phyloP scores from a whole-genome alignment of 2,797 vertebrate genomes.

The Paguma larvata region DNA sequence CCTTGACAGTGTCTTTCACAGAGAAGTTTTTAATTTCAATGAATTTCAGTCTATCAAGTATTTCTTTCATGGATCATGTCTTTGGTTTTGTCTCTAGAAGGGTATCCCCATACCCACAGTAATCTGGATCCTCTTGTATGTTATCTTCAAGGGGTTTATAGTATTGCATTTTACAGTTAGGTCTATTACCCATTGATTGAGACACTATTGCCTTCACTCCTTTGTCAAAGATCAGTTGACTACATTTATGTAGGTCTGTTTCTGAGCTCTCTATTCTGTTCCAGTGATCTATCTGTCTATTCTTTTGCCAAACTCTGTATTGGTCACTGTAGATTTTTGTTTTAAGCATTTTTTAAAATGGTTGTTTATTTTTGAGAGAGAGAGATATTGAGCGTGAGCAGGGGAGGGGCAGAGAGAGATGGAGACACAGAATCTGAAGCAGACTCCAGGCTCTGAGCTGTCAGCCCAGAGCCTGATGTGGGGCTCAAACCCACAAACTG shows the following conservation, averaged over 20 bases:
- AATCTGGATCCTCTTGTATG: neutral
- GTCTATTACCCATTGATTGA: neutral
- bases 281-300: neutral
- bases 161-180: neutral
- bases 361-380: too few relatives aligned
- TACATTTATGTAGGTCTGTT: neutral
- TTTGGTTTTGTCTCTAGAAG: neutral
- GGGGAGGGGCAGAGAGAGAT: too few relatives aligned
- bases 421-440: too few relatives aligned
- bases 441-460: too few relatives aligned
- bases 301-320: neutral
- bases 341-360: too few relatives aligned
- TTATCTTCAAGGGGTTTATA: neutral
- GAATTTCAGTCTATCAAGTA: neutral
- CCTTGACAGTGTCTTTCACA: neutral
- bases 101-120: too few relatives aligned
- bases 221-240: neutral
- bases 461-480: too few relatives aligned
- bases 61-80: neutral
- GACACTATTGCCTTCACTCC: neutral
- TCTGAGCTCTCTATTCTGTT: neutral
- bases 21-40: neutral
- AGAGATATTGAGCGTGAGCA: too few relatives aligned
- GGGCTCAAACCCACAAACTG: too few relatives aligned
- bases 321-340: neutral